Evolutionary conservation across 2,113 vertebrate genomes (phyloP).

Genomic region (Mormyrus iriodes): DNA sequence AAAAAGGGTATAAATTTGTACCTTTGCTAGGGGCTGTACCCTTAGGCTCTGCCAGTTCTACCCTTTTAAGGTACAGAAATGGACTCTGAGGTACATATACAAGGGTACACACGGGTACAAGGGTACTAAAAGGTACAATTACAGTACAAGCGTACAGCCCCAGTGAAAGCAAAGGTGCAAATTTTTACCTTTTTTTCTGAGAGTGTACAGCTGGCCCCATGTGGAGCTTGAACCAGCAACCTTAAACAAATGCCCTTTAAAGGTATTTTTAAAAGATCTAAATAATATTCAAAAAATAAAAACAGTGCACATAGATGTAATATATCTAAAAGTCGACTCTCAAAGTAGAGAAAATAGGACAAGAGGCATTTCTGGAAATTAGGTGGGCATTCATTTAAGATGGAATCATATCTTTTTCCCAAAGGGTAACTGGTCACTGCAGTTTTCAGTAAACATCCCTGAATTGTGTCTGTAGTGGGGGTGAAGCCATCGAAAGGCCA

Average conservation of each 20-base stretch:
- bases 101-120: too few relatives aligned
- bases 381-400: background rate
- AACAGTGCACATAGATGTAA: background rate
- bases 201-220: background rate
- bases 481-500: background rate
- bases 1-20: too few relatives aligned
- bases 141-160: too few relatives aligned
- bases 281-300: background rate
- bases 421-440: background rate
- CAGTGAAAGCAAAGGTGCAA: too few relatives aligned
- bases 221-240: background rate
- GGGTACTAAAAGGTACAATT: too few relatives aligned
- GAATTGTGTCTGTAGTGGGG: background rate
- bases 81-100: too few relatives aligned
- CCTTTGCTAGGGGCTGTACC: too few relatives aligned
- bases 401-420: background rate
- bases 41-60: too few relatives aligned
- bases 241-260: background rate
- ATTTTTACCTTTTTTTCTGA: too few relatives aligned
- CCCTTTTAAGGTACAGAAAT: too few relatives aligned
- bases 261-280: background rate
- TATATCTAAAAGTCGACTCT: background rate
- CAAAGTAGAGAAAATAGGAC: background rate
- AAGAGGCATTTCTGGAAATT: background rate
- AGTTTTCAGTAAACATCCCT: background rate